phyloP scores from a whole-genome alignment of 2,113 vertebrate species.

The Antigone vipio region DNA sequence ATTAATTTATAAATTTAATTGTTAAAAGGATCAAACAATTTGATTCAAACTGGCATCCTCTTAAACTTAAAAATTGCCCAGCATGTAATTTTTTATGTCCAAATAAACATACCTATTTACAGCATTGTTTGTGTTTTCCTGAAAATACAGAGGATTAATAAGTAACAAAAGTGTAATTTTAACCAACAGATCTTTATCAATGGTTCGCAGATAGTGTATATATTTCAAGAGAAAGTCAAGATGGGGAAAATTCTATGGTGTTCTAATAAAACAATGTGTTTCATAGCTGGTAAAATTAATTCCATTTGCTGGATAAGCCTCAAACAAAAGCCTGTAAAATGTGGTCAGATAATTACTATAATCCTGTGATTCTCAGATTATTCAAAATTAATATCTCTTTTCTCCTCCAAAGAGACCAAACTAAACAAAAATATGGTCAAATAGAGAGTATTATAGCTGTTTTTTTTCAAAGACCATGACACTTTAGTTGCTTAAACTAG shows the following conservation, averaged over 20 bases:
- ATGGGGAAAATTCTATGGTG: neutral
- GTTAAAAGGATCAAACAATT: neutral
- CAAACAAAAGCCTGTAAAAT: neutral
- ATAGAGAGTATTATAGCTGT: neutral
- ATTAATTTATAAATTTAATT: neutral
- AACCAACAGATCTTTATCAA: neutral
- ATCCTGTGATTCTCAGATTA: neutral
- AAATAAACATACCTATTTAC: neutral
- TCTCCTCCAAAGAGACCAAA: neutral
- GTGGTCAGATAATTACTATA: neutral
- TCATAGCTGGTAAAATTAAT: neutral
- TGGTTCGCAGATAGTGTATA: neutral
- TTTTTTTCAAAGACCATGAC: slow-evolving; percentile 1
- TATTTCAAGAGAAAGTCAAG: neutral
- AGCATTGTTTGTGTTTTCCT: neutral
- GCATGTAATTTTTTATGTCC: neutral
- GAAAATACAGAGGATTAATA: neutral
- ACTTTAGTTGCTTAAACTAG: neutral
- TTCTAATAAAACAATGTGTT: neutral
- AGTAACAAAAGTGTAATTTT: neutral
- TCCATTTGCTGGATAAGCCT: neutral
- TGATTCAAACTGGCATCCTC: neutral
- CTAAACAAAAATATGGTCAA: neutral
- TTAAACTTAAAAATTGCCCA: neutral
- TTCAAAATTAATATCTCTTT: neutral